phyloP scores from a whole-genome alignment of 1,140 invertebrate genomes.

The Bombus fervidus region DNA sequence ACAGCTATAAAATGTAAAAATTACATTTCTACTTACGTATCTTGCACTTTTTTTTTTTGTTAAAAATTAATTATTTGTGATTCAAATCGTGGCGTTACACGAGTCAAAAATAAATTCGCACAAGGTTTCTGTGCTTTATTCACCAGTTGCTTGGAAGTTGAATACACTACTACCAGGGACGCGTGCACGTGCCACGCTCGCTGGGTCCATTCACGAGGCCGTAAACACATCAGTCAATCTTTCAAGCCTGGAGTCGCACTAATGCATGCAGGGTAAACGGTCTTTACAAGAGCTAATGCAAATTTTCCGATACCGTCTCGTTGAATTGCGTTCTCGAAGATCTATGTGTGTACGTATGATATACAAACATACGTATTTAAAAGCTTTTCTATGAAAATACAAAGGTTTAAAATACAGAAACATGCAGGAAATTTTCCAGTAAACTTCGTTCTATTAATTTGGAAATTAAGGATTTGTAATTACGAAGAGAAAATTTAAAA shows the following conservation, averaged over 20 bases:
- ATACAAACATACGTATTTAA: neutral
- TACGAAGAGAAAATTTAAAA: neutral
- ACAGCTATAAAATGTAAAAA: neutral
- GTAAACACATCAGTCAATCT: conserved; percentile 40
- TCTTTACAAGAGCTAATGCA: conserved; percentile 9
- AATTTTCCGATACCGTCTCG: neutral
- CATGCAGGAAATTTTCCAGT: neutral
- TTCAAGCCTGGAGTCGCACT: neutral
- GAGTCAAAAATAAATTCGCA: conserved; percentile 20
- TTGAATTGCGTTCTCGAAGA: neutral
- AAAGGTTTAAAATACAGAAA: neutral
- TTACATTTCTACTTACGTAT: neutral
- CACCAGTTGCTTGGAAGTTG: conserved; percentile 1
- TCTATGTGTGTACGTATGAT: neutral
- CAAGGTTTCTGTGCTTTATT: conserved; percentile 44
- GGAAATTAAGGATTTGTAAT: neutral
- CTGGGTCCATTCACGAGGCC: conserved; percentile 12
- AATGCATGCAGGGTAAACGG: conserved; percentile 3
- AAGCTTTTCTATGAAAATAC: neutral
- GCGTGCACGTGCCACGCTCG: neutral
- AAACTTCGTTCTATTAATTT: neutral
- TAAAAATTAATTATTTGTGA: neutral
- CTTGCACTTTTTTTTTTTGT: too few relatives aligned
- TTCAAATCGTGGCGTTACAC: neutral
- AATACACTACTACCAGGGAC: neutral